phyloP scores from a whole-genome alignment of 2,888 invertebrate species.

The Hipparchia sbordonii region DNA sequence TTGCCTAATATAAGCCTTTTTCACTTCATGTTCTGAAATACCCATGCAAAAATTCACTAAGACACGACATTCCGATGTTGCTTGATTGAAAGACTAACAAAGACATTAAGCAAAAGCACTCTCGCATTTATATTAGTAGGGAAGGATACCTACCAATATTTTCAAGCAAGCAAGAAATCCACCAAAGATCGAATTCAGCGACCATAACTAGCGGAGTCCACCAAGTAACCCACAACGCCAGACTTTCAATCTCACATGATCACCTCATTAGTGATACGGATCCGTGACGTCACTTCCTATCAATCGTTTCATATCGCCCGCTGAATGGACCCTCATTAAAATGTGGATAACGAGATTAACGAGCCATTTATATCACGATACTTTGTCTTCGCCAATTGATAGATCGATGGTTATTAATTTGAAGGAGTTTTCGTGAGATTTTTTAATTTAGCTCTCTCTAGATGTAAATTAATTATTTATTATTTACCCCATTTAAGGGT shows the following conservation, averaged over 20 bases:
- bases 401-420: slow-evolving; percentile 24
- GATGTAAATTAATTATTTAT: too few relatives aligned
- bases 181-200: slow-evolving; percentile 30
- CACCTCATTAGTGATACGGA: slow-evolving; percentile 65
- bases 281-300: slow-evolving; percentile 47
- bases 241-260: slow-evolving; percentile 52
- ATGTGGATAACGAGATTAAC: slow-evolving; percentile 40
- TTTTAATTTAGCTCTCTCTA: not conserved
- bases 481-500: too few relatives aligned
- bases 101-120: too few relatives aligned
- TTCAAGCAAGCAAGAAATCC: not conserved
- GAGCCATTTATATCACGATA: slow-evolving; percentile 35
- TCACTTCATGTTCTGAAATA: too few relatives aligned
- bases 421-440: slow-evolving; percentile 10
- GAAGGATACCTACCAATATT: too few relatives aligned
- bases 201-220: slow-evolving; percentile 39
- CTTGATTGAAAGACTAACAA: too few relatives aligned
- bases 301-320: slow-evolving; percentile 34
- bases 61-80: too few relatives aligned
- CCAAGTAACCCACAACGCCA: slow-evolving; percentile 42
- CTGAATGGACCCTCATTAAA: slow-evolving; percentile 39
- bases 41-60: too few relatives aligned
- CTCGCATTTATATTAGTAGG: too few relatives aligned
- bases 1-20: too few relatives aligned
- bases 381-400: slow-evolving; percentile 29